These are phyloP conservation scores for Parnassius glacialis DNA, from an alignment of 2,888 invertebrate species.

Conservation along the genomic window DNA sequence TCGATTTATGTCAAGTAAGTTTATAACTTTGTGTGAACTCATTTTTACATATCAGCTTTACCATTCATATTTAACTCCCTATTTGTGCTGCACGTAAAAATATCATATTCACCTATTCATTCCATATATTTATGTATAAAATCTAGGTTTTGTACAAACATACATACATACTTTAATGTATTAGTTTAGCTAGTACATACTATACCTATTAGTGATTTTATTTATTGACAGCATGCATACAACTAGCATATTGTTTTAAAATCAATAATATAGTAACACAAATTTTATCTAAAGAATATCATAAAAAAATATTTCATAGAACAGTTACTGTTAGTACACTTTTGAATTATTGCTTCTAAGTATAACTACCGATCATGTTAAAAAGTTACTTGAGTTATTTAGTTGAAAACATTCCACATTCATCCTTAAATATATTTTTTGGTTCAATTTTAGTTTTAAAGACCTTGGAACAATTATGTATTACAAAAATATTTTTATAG, in stretches of 20 bases:
- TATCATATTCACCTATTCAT: conserved; percentile 10
- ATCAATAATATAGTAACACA: background rate
- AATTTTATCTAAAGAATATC: no score
- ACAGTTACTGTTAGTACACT: no score
- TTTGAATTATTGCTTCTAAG: no score
- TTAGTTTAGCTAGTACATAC: conserved; percentile 13
- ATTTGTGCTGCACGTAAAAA: conserved; percentile 6
- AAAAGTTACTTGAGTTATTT: no score
- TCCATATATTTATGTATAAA: conserved; percentile 6
- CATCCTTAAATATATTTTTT: no score
- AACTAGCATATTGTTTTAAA: conserved; percentile 5
- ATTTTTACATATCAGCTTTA: conserved; percentile 7
- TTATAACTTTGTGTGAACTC: no score
- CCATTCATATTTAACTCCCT: background rate
- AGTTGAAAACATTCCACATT: no score
- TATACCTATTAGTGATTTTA: background rate
- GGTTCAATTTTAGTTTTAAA: no score
- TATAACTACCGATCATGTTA: no score
- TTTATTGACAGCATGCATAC: conserved; percentile 8
- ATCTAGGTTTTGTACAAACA: conserved; percentile 19
- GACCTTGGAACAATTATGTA: background rate
- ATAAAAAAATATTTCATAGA: no score
- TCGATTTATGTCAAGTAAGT: no score
- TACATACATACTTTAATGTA: background rate
- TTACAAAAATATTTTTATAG: background rate